These are phyloP conservation scores for Jacana jacana DNA, from an alignment of 2,113 vertebrate species.

Conservation along the genomic window DNA sequence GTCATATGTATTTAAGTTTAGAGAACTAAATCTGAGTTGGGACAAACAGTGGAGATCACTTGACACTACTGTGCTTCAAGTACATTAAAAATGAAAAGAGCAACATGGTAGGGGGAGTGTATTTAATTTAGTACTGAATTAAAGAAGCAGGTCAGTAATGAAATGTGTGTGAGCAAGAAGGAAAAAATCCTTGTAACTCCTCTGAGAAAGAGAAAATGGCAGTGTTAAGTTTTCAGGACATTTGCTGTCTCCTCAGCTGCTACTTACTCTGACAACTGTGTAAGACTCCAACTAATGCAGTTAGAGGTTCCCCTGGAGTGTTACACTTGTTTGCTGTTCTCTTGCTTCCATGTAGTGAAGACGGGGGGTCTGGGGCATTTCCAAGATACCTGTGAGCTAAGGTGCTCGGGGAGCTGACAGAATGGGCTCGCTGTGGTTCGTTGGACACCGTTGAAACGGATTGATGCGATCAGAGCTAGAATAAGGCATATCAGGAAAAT, in stretches of 20 bases:
- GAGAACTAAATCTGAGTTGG: background rate
- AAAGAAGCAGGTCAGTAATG: background rate
- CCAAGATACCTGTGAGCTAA: background rate
- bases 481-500: background rate
- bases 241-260: background rate
- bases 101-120: background rate
- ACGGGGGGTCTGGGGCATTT: background rate
- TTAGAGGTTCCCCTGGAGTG: background rate
- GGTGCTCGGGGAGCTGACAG: background rate
- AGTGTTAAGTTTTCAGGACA: accelerated
- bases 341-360: background rate
- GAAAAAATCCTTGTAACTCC: background rate
- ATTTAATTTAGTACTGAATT: background rate
- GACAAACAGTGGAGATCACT: background rate
- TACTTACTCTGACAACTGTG: background rate
- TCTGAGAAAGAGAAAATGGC: background rate
- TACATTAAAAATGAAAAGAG: background rate
- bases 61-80: background rate
- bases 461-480: background rate
- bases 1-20: background rate
- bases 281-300: background rate
- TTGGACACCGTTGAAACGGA: background rate
- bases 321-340: background rate
- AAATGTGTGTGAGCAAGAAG: background rate
- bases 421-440: background rate